phyloP scores from a whole-genome alignment of 2,888 invertebrate species.

The Drosophila nr. fundita region DNA sequence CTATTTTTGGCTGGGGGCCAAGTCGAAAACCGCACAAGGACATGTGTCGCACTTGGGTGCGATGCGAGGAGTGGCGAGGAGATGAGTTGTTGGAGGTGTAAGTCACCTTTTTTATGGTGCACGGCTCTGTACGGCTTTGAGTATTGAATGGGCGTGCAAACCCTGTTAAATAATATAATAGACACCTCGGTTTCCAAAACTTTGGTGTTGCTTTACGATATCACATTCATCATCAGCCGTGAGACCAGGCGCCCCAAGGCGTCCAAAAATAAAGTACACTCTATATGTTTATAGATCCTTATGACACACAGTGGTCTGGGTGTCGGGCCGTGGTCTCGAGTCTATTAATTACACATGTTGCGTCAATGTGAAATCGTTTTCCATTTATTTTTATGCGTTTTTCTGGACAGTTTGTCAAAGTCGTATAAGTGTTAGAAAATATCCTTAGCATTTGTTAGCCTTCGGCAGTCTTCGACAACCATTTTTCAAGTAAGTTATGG shows the following conservation, averaged over 20 bases:
- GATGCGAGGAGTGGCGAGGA: background rate
- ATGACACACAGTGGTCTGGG: constrained; percentile 16
- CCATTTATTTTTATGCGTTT: constrained; percentile 67
- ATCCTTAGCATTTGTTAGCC: constrained; percentile 59
- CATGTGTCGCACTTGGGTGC: constrained; percentile 63
- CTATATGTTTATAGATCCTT: constrained; percentile 5
- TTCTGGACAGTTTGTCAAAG: constrained; percentile 52
- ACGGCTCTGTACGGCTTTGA: constrained; percentile 23
- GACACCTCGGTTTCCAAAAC: constrained; percentile 62
- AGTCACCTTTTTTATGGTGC: constrained; percentile 47
- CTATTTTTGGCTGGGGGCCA: constrained; percentile 65
- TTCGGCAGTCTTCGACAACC: constrained; percentile 48
- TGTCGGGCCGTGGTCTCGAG: constrained; percentile 30
- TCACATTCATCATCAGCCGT: constrained; percentile 57
- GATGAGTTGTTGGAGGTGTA: background rate
- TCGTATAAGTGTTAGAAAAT: constrained; percentile 26
- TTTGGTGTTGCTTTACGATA: constrained; percentile 50
- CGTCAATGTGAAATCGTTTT: constrained; percentile 64
- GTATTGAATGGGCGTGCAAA: constrained; percentile 30
- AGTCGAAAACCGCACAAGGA: constrained; percentile 72
- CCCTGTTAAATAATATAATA: constrained; percentile 72
- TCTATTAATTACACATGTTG: constrained; percentile 77
- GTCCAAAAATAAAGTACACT: background rate
- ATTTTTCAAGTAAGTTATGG: constrained; percentile 62
- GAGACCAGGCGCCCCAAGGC: constrained; percentile 1